Base-by-base conservation (phyloP, 1,140 invertebrate genomes). In the Varroa destructor region DNA sequence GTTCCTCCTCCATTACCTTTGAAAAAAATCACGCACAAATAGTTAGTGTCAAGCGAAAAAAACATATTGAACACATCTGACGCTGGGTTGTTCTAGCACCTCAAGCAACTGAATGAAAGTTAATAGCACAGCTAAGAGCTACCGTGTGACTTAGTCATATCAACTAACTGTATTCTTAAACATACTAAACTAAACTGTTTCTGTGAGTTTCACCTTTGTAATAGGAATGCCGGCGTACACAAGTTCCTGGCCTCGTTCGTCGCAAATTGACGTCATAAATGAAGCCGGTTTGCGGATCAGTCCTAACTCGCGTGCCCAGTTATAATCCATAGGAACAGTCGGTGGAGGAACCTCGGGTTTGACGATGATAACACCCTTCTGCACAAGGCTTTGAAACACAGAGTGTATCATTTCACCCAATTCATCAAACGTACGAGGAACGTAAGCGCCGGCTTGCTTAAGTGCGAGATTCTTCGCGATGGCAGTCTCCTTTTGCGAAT, bases 221-320 rank as follows among this genome's bases (percentile, higher is more conserved):
- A 99, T 98, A 40, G 96, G 96, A 84, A 99, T 96, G 14, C 96
- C 97, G 72, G 95, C 94, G 82, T 99, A 99, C 37, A 94, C 83
- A 36, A 99, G 82, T 81, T 99, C 97, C 78, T 98, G 93, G 5
- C 97, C 97, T 76, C 97, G 84, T 81, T 99, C 97, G 82, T 99
- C 97, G 80, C 95, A 98, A 77, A 99, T 99, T 37, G 90, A 93
- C 14, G 95, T 97, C 90, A 99, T 98, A 80, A 99, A 99, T 0
- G 93, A 96, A 0, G 96, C 96, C 54, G 97, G 97, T 80, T 99
- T 99, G 56, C 97, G 85, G 77, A 99, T 99, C 0, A 99, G 80
- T 14, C 97, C 97, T 61, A 99, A 82, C 83, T 99, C 97, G 87
- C 90, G 78, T 2, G 96, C 96, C 96, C 96, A 99, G 73, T 87